Evolutionary conservation across 2,888 invertebrate species (phyloP).

Genomic region (Cerceris rybyensis): DNA sequence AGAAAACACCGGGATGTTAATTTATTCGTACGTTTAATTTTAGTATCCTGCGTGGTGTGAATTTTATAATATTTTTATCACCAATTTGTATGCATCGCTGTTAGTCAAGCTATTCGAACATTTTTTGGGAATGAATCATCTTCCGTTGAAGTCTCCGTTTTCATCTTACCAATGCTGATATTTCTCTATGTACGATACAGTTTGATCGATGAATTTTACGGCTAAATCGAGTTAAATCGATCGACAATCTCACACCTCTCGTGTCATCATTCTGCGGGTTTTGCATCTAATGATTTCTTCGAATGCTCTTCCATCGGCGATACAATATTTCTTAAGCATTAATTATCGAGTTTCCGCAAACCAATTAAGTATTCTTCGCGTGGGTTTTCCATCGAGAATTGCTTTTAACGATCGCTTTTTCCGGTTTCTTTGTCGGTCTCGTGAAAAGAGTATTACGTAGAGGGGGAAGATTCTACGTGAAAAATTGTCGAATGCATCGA

Average conservation of each 20-base stretch:
- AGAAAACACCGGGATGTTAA: constrained; percentile 19
- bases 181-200: too few species aligned
- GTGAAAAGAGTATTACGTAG: too few species aligned
- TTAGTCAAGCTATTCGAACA: constrained; percentile 16
- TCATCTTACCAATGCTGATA: too few species aligned
- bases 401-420: not conserved
- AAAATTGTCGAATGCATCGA: constrained; percentile 13
- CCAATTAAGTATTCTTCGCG: constrained; percentile 14
- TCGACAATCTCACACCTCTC: too few species aligned
- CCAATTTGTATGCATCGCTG: constrained; percentile 42
- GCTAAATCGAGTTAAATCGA: too few species aligned
- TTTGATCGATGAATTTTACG: too few species aligned
- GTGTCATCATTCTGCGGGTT: not conserved
- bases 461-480: too few species aligned
- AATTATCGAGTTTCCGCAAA: constrained; percentile 1
- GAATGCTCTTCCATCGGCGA: constrained; percentile 13
- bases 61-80: constrained; percentile 42
- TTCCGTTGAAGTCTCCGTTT: constrained; percentile 21
- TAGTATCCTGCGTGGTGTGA: constrained; percentile 40
- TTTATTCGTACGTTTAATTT: constrained; percentile 35
- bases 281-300: constrained; percentile 14
- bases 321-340: not conserved
- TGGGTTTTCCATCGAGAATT: constrained; percentile 19
- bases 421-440: too few species aligned
- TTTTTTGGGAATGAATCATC: constrained; percentile 48